A percentile compares a stretch with the other conserved stretches of the same genome.
Conservation (phyloP, 92 coral and sea anemone genomes). For the Diadumene lineata region DNA sequence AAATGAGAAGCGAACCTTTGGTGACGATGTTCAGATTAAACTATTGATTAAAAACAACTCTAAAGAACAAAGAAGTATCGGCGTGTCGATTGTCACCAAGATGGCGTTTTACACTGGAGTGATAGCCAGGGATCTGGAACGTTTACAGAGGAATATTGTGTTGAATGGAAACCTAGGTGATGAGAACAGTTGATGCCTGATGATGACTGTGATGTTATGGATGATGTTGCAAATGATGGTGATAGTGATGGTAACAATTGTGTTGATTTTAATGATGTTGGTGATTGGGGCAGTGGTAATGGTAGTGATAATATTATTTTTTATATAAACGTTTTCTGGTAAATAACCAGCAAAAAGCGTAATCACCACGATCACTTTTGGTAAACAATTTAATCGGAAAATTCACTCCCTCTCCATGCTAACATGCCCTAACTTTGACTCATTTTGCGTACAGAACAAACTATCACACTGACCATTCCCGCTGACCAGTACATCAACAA, state of each 20-base stretch:
- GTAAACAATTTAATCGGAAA: no score
- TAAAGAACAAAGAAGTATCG: slow-evolving; percentile 25
- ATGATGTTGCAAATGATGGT: not conserved
- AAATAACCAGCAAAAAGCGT: no score
- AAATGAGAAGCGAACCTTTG: slow-evolving; percentile 25
- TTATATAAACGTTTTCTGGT: no score
- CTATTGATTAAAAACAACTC: slow-evolving; percentile 47
- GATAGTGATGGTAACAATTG: not conserved
- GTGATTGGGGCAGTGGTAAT: not conserved
- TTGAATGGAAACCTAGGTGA: slow-evolving; percentile 43
- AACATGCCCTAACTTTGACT: no score
- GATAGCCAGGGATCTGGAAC: slow-evolving; percentile 20
- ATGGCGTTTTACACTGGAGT: slow-evolving; percentile 57
- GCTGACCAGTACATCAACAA: slow-evolving; percentile 49
- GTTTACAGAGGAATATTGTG: slow-evolving; percentile 7
- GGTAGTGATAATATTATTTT: not conserved
- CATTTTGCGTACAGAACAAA: slow-evolving; percentile 45
- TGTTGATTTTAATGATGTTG: not conserved
- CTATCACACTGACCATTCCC: slow-evolving; percentile 26
- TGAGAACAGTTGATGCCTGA: not conserved
- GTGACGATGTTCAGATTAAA: slow-evolving; percentile 31
- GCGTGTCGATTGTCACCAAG: slow-evolving; percentile 34
- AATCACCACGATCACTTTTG: no score
- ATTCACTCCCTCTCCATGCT: no score
- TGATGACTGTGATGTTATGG: not conserved